Base-by-base conservation (phyloP, 2,888 invertebrate species). In the Hanleya hanleyi region DNA sequence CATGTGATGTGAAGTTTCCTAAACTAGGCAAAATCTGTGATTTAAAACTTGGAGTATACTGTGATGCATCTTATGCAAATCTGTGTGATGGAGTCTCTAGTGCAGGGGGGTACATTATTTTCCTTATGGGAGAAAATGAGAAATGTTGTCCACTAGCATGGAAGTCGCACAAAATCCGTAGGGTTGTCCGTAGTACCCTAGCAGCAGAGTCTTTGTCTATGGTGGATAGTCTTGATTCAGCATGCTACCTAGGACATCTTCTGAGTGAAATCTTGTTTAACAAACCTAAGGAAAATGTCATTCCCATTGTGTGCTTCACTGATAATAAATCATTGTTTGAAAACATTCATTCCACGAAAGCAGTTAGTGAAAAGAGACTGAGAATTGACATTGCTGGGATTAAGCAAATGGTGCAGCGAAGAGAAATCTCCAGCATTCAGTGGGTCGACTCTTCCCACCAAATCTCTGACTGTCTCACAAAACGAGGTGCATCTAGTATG, bases 51-150 rank as follows among this genome's bases (percentile, higher is more conserved):
- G 26, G 76, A 12, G 32, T 75, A 12, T 74, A 35, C 35, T 73
- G 67, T 47, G 77, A 80, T 75, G 78, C 80, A 29, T 73, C 77
- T 15, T 73, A 69, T 69, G 78, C 76, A 0, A 80, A 80, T 70
- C 49, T 80, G 33, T 38, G 71, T 51, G 77, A 76, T 67, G 71
- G 76, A 49, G 65, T 74, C 7, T 69, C 69, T 26, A 76, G 69
- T 70, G 69, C 68, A 36, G 73, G 73, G 38, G 74, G 70, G 29
- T 61, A 69, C 50, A 26, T 75, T 15, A 50, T 76, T 33, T 74
- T 76, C 50, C 65, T 77, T 3, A 50, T 50, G 64, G 67, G 74
- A 32, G 26, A 67, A 41, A 71, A 71, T 72, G 73, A 68, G 6
- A 61, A 36, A 15, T 35, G 70, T 18, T 71, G 72, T 35, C 70